Percentiles rank a stretch among this genome's conserved stretches.
phyloP scores from a whole-genome alignment of 2,113 vertebrate genomes.

The Calonectris borealis region DNA sequence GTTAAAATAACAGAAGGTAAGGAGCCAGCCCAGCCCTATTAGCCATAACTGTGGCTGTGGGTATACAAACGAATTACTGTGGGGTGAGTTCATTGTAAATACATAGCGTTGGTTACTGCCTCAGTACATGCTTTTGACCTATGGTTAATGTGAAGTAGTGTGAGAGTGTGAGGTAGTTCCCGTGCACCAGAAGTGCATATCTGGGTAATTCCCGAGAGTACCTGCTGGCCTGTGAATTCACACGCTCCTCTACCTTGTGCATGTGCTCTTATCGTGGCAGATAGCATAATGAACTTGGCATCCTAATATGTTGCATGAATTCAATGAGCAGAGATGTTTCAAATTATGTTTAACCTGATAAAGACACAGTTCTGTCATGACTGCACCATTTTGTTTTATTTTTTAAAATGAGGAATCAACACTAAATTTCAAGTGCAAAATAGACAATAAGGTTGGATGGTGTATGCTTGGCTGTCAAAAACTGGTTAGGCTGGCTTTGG shows the following conservation, averaged over 20 bases:
- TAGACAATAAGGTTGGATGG: neutral
- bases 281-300: neutral
- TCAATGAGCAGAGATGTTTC: neutral
- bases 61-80: neutral
- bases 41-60: neutral
- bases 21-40: neutral
- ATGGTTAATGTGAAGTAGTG: neutral
- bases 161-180: neutral
- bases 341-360: neutral
- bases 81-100: neutral
- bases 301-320: neutral
- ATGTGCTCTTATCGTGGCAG: neutral
- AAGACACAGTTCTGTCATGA: neutral
- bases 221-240: neutral
- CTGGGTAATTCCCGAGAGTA: neutral
- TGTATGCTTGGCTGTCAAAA: neutral
- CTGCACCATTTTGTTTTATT: accelerated
- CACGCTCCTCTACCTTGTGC: neutral
- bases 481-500: neutral
- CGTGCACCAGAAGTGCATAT: neutral
- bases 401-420: neutral
- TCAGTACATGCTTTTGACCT: neutral
- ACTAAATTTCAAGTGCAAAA: neutral
- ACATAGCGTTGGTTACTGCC: neutral
- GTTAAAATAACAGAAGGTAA: neutral